Evolutionary conservation across 2,797 vertebrate genomes (phyloP).

Genomic region (Smutsia temminckii): DNA sequence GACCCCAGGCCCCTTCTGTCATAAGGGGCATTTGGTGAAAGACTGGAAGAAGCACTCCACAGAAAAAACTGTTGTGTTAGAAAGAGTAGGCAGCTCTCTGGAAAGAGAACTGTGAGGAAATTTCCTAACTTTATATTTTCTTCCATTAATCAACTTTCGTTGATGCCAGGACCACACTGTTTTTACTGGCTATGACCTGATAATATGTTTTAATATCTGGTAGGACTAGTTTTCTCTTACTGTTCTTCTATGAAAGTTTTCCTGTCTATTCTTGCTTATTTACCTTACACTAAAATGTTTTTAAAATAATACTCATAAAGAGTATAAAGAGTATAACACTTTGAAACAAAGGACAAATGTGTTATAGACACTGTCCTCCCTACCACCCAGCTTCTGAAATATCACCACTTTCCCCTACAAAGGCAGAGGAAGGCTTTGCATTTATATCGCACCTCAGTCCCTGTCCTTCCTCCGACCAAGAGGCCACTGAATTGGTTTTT

Average conservation of each 20-base stretch:
- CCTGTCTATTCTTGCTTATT: not conserved
- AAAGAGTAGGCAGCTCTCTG: not conserved
- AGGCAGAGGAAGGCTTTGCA: not conserved
- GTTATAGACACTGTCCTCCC: not conserved
- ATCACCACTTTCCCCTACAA: not conserved
- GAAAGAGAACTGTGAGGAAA: not conserved
- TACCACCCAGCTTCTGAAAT: not conserved
- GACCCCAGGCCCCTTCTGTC: not conserved
- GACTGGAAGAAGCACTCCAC: not conserved
- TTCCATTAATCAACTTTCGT: not conserved
- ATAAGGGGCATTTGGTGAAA: not conserved
- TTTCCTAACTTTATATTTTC: constrained; percentile 1
- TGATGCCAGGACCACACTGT: not conserved
- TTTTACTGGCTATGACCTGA: not conserved
- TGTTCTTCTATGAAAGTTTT: not conserved
- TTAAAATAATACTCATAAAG: not conserved
- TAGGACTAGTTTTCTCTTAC: not conserved
- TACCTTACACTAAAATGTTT: constrained; percentile 20
- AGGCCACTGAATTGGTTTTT: not conserved
- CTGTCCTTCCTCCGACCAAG: not conserved
- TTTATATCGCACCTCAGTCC: too few species aligned
- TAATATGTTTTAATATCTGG: not conserved
- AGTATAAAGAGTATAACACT: not conserved
- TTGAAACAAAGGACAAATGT: not conserved
- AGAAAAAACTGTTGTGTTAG: not conserved